phyloP scores from a whole-genome alignment of 1,140 invertebrate species.

The Polypedilum vanderplanki region DNA sequence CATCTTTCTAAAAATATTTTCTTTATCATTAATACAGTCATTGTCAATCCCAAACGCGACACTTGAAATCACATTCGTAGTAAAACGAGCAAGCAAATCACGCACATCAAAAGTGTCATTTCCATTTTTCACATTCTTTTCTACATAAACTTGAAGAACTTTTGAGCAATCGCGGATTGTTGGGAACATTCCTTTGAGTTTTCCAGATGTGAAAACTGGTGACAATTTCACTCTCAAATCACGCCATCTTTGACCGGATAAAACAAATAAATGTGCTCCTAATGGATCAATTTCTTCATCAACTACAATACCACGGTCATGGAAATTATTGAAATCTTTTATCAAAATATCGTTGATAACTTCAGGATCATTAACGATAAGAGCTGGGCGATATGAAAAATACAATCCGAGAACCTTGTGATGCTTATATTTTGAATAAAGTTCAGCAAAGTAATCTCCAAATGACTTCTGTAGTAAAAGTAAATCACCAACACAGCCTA shows the following conservation, averaged over 20 bases:
- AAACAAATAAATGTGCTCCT: conserved; percentile 41
- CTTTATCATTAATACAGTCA: conserved; percentile 16
- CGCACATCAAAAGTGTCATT: neutral
- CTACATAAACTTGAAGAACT: neutral
- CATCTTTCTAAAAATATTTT: conserved; percentile 31
- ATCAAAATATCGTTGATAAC: conserved; percentile 43
- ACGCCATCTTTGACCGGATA: conserved; percentile 44
- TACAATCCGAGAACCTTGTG: conserved; percentile 35
- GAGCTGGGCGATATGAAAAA: conserved; percentile 35
- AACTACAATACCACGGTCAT: conserved; percentile 36
- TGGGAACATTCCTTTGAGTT: conserved; percentile 48
- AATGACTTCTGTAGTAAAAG: neutral
- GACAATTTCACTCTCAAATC: conserved; percentile 40
- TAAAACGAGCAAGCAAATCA: neutral
- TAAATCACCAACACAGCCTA: neutral
- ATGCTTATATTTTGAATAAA: neutral
- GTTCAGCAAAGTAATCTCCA: neutral
- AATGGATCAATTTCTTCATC: conserved; percentile 36
- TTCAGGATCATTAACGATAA: conserved; percentile 41
- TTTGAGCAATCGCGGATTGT: conserved; percentile 38
- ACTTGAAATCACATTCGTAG: conserved; percentile 26
- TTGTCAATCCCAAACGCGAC: conserved; percentile 25
- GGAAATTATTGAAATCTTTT: conserved; percentile 44
- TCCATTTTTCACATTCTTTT: neutral
- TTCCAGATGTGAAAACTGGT: conserved; percentile 46